A percentile compares a stretch with the other conserved stretches of the same genome.
phyloP scores from a whole-genome alignment of 1,140 invertebrate genomes.

The Zelostemma sp. region DNA sequence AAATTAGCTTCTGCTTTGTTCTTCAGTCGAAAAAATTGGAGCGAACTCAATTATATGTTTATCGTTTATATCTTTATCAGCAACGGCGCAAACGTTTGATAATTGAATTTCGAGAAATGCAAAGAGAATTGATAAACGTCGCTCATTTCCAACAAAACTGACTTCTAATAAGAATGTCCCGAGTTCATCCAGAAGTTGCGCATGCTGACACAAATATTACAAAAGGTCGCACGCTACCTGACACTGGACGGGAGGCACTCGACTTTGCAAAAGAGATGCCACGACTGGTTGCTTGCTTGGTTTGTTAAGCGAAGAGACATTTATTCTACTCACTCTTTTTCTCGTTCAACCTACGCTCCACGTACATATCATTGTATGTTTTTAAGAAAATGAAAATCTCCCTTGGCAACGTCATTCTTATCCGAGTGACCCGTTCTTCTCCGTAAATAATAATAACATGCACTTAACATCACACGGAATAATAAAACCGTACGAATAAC shows the following conservation, averaged over 20 bases:
- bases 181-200: too few relatives aligned
- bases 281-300: constrained; percentile 36
- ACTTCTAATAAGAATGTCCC: too few relatives aligned
- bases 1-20: too few relatives aligned
- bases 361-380: constrained; percentile 20
- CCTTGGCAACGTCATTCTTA: constrained; percentile 16
- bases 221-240: constrained; percentile 20
- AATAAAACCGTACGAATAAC: background rate
- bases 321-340: constrained; percentile 31
- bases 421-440: constrained; percentile 22
- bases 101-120: too few relatives aligned
- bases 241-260: constrained; percentile 20
- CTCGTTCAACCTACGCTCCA: constrained; percentile 1
- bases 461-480: too few relatives aligned
- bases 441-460: background rate
- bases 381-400: constrained; percentile 31
- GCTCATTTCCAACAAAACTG: too few relatives aligned
- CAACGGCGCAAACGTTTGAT: too few relatives aligned
- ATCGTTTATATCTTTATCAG: too few relatives aligned
- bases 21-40: too few relatives aligned
- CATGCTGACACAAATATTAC: constrained; percentile 16
- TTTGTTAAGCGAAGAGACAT: constrained; percentile 31
- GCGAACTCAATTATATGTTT: too few relatives aligned
- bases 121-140: too few relatives aligned
- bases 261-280: constrained; percentile 29